Percentiles rank a stretch among this genome's conserved stretches.
phyloP scores from a whole-genome alignment of 1,140 invertebrate species.

The Anoplophora glabripennis region DNA sequence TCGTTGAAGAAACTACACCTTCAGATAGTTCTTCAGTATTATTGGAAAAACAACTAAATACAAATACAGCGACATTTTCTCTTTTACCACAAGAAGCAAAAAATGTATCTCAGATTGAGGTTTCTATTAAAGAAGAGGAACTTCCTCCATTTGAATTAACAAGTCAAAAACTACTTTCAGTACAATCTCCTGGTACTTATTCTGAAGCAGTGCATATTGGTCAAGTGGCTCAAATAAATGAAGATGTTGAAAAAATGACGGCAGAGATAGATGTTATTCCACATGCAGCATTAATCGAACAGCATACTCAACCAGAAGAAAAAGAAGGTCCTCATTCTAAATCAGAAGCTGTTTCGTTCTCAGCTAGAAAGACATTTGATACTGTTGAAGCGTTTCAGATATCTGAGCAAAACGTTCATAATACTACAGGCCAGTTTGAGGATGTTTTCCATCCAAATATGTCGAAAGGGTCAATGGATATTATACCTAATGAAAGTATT shows the following conservation, averaged over 20 bases:
- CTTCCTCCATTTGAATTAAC: constrained; percentile 48
- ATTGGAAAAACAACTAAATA: constrained; percentile 29
- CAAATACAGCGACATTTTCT: constrained; percentile 53
- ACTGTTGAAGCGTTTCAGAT: constrained; percentile 59
- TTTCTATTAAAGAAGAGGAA: constrained; percentile 57
- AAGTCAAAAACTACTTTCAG: constrained; percentile 37
- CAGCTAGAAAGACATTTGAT: constrained; percentile 55
- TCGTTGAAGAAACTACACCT: constrained; percentile 55
- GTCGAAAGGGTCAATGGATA: constrained; percentile 52
- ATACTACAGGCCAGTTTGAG: constrained; percentile 53
- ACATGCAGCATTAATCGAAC: constrained; percentile 9
- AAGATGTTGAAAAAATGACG: not conserved
- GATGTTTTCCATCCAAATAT: constrained; percentile 51
- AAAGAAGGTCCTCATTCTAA: constrained; percentile 19
- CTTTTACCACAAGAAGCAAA: constrained; percentile 62
- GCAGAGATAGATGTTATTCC: constrained; percentile 23
- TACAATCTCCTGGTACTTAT: constrained; percentile 48
- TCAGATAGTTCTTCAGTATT: constrained; percentile 43
- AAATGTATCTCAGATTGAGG: constrained; percentile 58
- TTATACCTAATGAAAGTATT: constrained; percentile 60
- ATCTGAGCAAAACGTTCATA: constrained; percentile 58
- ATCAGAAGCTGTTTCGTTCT: not conserved
- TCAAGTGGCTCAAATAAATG: constrained; percentile 20
- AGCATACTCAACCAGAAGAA: constrained; percentile 17
- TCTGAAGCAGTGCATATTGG: constrained; percentile 55